A percentile compares a stretch with the other conserved stretches of the same genome.
Conservation (phyloP, 2,888 invertebrate species). For the Agrilus mali region DNA sequence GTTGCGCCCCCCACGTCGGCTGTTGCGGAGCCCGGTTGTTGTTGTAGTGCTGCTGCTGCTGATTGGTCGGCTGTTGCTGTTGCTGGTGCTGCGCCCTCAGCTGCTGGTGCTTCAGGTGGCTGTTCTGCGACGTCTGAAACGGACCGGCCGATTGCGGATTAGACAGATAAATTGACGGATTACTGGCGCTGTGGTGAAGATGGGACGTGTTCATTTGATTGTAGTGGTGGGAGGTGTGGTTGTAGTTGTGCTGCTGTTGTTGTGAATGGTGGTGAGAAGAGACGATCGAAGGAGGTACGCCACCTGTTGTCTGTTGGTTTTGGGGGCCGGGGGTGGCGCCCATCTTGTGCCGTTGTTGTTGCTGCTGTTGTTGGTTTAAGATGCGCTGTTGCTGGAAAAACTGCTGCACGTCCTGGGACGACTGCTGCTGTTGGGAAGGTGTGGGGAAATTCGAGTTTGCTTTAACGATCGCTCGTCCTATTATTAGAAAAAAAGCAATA, state of each 20-base stretch:
- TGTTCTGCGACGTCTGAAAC: slow-evolving; percentile 7
- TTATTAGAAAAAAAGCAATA: slow-evolving; percentile 1
- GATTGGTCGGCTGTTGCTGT: slow-evolving; percentile 33
- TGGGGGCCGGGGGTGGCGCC: slow-evolving; percentile 8
- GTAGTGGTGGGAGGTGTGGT: not conserved
- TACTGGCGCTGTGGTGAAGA: too few relatives aligned
- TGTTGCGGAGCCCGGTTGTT: slow-evolving; percentile 31
- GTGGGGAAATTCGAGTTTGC: slow-evolving; percentile 35
- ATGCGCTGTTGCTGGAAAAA: slow-evolving; percentile 23
- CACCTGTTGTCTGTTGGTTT: slow-evolving; percentile 9
- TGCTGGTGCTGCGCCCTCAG: slow-evolving; percentile 25
- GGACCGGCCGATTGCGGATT: slow-evolving; percentile 9
- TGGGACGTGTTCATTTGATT: too few relatives aligned
- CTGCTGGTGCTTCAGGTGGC: slow-evolving; percentile 22
- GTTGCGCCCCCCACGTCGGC: slow-evolving; percentile 24
- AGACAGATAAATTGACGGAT: slow-evolving; percentile 3
- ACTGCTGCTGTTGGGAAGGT: slow-evolving; percentile 25
- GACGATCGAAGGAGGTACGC: slow-evolving; percentile 9
- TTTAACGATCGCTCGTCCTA: slow-evolving; percentile 47
- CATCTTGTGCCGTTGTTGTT: slow-evolving; percentile 16
- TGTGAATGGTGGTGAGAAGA: slow-evolving; percentile 8
- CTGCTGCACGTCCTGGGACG: slow-evolving; percentile 26
- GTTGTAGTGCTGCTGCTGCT: slow-evolving; percentile 27
- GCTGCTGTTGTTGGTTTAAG: slow-evolving; percentile 27
- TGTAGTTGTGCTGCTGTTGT: slow-evolving; percentile 10